Base-by-base conservation (phyloP, 2,888 invertebrate species). In the Eupithecia tripunctaria region DNA sequence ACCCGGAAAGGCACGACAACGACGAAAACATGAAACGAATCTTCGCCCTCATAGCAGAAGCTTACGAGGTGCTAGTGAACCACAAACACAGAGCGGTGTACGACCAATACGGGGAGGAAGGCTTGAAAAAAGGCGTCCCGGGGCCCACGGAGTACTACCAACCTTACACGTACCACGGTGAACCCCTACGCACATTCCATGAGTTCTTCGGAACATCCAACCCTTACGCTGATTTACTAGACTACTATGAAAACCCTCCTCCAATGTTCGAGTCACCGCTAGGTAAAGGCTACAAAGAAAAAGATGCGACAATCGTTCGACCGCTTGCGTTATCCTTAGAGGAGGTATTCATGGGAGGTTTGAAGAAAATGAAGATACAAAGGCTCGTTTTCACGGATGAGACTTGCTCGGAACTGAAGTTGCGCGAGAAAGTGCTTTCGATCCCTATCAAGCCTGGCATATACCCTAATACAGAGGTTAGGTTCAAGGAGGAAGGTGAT, bases 91-190 rank as follows among this genome's bases (percentile, higher is more conserved):
- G 97, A 72, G 96, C 97, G 18, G 96, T 98, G 21, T 99, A 97
- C 91, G 98, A 98, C 89, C 97, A 97, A 83, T 98, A 97, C 89
- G 98, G 98, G 0, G 98, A 98, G 89, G 97, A 97, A 82, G 98
- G 98, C 0, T 92, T 98, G 63, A 98, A 98, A 87, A 95, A 95
- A 82, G 98, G 98, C 0, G 96, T 98, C 0, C 96, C 97, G 6
- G 95, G 96, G 3, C 96, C 96, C 0, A 82, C 81, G 0, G 95
- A 95, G 8, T 97, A 95, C 86, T 96, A 97, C 79, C 95, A 96
- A 71, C 96, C 97, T 0, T 98, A 97, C 86, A 93, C 95, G 62
- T 98, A 97, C 92, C 98, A 98, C 85, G 98, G 97, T 0, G 96
- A 98, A 84, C 96, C 97, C 0, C 88, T 96, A 82, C 91, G 94